Conservation (phyloP, 2,113 vertebrate species). For the Brienomyrus brachyistius region DNA sequence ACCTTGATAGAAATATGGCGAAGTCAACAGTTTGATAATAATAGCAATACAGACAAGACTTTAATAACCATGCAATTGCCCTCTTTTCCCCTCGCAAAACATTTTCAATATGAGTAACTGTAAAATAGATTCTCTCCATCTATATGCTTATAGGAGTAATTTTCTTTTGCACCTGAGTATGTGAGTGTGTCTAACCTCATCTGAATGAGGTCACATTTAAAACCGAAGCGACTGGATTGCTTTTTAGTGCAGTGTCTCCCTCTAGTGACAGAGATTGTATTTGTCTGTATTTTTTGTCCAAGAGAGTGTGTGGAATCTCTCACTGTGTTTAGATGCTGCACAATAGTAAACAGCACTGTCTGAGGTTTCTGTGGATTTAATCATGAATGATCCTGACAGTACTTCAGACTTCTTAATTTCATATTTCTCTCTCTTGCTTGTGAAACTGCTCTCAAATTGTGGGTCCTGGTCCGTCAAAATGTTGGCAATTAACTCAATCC, state of each 20-base stretch:
- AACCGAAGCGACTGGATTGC: too few species aligned
- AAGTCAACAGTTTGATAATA: too few species aligned
- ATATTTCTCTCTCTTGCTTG: not conserved
- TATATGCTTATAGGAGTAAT: too few species aligned
- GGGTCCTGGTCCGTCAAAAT: not conserved
- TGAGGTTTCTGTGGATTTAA: not conserved
- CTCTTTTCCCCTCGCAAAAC: too few species aligned
- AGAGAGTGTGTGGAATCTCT: not conserved
- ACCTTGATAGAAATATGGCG: too few species aligned
- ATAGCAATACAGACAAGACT: too few species aligned
- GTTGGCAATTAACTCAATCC: not conserved
- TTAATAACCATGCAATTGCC: too few species aligned
- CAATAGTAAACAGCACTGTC: constrained; percentile 15
- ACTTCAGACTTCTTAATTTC: not conserved
- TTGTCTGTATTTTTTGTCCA: not conserved
- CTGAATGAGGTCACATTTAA: too few species aligned
- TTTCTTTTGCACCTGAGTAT: too few species aligned
- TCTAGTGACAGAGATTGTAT: not conserved
- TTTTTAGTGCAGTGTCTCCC: not conserved
- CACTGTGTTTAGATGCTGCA: constrained; percentile 10
- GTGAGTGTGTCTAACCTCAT: too few species aligned
- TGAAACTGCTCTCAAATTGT: not conserved
- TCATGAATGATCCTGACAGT: not conserved
- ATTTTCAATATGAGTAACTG: too few species aligned
- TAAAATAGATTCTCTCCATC: too few species aligned